phyloP scores from a whole-genome alignment of 2,888 invertebrate genomes.

The Xestia xanthographa region DNA sequence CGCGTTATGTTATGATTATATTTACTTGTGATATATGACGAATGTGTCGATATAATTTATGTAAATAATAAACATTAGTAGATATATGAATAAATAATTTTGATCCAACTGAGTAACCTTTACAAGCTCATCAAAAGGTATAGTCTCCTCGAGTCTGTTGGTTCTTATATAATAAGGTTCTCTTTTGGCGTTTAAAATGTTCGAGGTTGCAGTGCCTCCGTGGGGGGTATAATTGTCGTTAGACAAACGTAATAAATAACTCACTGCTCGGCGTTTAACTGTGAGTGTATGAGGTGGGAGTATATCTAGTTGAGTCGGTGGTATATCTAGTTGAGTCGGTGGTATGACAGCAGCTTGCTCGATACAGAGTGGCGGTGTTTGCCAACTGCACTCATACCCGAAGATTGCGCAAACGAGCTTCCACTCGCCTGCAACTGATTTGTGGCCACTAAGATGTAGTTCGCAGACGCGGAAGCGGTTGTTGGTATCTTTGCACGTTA shows the following conservation, averaged over 20 bases:
- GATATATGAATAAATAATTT: slow-evolving; percentile 50
- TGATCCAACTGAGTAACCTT: slow-evolving; percentile 35
- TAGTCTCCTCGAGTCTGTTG: slow-evolving; percentile 19
- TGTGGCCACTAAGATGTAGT: slow-evolving; percentile 73
- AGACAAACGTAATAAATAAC: slow-evolving; percentile 15
- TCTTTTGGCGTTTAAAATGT: slow-evolving; percentile 11
- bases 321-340: background rate
- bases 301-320: background rate
- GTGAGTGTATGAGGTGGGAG: slow-evolving; percentile 3
- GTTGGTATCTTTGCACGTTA: slow-evolving; percentile 64
- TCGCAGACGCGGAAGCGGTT: slow-evolving; percentile 71
- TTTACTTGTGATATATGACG: slow-evolving; percentile 45
- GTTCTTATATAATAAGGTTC: slow-evolving; percentile 11
- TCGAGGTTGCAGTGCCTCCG: slow-evolving; percentile 11
- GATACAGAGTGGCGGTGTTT: slow-evolving; percentile 50
- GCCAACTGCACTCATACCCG: slow-evolving; percentile 56
- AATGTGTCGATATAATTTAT: slow-evolving; percentile 54
- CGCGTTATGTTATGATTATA: slow-evolving; percentile 30
- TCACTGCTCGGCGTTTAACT: slow-evolving; percentile 6
- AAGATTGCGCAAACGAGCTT: slow-evolving; percentile 69
- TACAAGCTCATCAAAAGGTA: slow-evolving; percentile 31
- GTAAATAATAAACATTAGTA: slow-evolving; percentile 51
- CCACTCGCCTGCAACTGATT: slow-evolving; percentile 67
- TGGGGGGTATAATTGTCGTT: slow-evolving; percentile 4
- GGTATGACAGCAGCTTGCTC: slow-evolving; percentile 2